Conservation (phyloP, 2,113 vertebrate species). For the Chroicocephalus ridibundus region DNA sequence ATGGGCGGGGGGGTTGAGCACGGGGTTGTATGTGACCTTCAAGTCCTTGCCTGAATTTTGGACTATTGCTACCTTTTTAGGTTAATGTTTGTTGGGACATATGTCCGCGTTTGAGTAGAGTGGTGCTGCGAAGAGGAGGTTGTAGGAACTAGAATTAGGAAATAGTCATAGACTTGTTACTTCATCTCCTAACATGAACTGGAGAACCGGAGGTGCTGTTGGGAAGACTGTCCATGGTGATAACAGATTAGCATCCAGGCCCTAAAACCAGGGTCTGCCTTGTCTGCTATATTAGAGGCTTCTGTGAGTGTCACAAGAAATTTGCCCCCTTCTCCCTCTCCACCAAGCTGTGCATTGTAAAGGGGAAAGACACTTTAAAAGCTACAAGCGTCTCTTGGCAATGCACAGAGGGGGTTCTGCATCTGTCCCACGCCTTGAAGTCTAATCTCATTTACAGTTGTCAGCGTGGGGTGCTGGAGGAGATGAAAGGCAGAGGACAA, state of each 20-base stretch:
- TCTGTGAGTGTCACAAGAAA: background rate
- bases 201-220: background rate
- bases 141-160: background rate
- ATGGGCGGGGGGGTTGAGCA: background rate
- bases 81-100: background rate
- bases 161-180: background rate
- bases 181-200: background rate
- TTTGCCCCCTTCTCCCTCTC: background rate
- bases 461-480: constrained; percentile 45
- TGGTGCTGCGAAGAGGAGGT: background rate
- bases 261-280: background rate
- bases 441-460: constrained; percentile 75
- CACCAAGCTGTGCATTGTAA: background rate
- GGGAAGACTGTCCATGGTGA: background rate
- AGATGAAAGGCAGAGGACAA: constrained; percentile 63
- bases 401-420: constrained; percentile 7
- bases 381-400: constrained; percentile 13
- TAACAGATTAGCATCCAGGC: background rate
- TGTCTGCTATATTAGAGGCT: accelerated
- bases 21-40: background rate
- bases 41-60: background rate
- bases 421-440: constrained; percentile 23
- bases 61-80: background rate
- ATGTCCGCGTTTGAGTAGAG: background rate
- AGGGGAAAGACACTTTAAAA: constrained; percentile 7